Evolutionary conservation across 2,113 vertebrate species (phyloP).

Genomic region (Polypterus senegalus): DNA sequence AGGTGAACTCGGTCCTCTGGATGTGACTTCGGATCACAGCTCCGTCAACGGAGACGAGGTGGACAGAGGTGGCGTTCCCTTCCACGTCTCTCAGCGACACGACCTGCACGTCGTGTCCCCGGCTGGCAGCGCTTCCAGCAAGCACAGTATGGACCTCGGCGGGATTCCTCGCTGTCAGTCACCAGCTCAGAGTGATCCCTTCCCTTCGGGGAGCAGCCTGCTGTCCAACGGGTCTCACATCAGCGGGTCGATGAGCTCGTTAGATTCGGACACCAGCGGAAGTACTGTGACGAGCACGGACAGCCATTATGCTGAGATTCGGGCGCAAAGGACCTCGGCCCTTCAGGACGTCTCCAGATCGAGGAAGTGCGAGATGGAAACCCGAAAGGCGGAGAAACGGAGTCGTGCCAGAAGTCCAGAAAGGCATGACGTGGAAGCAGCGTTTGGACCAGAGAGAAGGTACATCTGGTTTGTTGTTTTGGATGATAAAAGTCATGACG

Average conservation of each 20-base stretch:
- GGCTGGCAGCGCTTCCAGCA: constrained; percentile 51
- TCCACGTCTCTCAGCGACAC: constrained; percentile 31
- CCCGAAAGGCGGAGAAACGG: constrained; percentile 50
- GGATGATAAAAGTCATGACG: too few species aligned
- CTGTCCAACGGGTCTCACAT: constrained; percentile 66
- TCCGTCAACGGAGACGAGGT: constrained; percentile 56
- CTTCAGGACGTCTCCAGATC: constrained; percentile 35
- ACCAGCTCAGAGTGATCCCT: constrained; percentile 55
- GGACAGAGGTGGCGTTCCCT: constrained; percentile 32
- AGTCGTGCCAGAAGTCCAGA: constrained; percentile 47
- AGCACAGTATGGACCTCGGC: constrained; percentile 30
- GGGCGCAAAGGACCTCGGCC: constrained; percentile 17
- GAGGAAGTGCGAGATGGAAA: constrained; percentile 41
- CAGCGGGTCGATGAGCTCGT: constrained; percentile 59
- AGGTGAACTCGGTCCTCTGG: constrained; percentile 30
- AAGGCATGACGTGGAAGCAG: constrained; percentile 33
- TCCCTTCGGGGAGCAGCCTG: constrained; percentile 56
- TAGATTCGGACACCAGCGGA: constrained; percentile 59
- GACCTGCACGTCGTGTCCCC: constrained; percentile 39
- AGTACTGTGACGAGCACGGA: constrained; percentile 56
- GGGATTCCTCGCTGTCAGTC: constrained; percentile 53
- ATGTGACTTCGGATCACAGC: constrained; percentile 41
- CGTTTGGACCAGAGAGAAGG: constrained; percentile 58
- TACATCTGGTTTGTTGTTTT: constrained; percentile 19
- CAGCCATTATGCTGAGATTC: constrained; percentile 37